Evolutionary conservation across 2,888 invertebrate species (phyloP).

Genomic region (Brachyptera putata): DNA sequence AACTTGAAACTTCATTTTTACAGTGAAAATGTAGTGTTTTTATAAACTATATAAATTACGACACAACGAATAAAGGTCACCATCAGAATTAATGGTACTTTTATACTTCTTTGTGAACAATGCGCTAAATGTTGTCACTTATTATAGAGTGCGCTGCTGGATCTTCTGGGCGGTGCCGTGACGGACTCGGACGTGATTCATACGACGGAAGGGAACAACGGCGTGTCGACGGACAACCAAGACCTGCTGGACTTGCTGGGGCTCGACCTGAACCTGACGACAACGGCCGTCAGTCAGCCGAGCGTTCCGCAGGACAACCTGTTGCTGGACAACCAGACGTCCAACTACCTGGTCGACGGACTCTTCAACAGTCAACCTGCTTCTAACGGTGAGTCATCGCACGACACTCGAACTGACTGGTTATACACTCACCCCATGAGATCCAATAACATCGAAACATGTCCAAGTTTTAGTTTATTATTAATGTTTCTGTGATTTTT

Average conservation of each 20-base stretch:
- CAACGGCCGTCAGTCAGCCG: slow-evolving; percentile 34
- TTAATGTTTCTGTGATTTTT: too few species aligned
- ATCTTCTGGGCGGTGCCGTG: slow-evolving; percentile 76
- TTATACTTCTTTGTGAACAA: too few species aligned
- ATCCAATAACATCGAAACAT: too few species aligned
- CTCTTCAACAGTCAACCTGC: slow-evolving; percentile 45
- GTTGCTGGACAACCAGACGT: slow-evolving; percentile 38
- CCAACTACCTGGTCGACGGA: slow-evolving; percentile 59
- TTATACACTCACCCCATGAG: too few species aligned
- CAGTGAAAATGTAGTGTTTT: too few species aligned
- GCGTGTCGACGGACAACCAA: slow-evolving; percentile 53
- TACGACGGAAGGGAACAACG: slow-evolving; percentile 41
- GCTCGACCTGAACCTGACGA: slow-evolving; percentile 36
- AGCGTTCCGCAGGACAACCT: slow-evolving; percentile 39
- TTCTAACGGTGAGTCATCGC: slow-evolving; percentile 27
- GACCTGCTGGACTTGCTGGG: slow-evolving; percentile 85
- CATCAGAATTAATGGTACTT: too few species aligned
- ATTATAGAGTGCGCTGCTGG: slow-evolving; percentile 76
- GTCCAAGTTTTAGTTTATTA: too few species aligned
- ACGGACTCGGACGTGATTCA: slow-evolving; percentile 38
- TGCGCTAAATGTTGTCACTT: too few species aligned
- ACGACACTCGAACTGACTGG: too few species aligned
- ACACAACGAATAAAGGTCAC: too few species aligned
- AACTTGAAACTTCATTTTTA: too few species aligned
- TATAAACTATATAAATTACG: too few species aligned